Conservation (phyloP, 2,113 vertebrate genomes). For the Hystrix brachyura region DNA sequence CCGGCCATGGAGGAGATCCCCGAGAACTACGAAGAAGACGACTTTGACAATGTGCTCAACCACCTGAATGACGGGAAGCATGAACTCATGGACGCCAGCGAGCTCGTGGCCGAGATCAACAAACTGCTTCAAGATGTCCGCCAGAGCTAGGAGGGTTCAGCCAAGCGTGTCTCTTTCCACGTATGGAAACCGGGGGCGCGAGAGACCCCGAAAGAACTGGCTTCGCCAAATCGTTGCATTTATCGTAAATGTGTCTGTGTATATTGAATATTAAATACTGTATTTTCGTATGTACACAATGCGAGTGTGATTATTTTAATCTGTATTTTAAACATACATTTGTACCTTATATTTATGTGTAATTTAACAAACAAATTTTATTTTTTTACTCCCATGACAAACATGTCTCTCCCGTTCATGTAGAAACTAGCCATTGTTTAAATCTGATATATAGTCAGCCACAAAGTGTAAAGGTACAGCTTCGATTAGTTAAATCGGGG, state of each 20-base stretch:
- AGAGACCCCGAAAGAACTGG: conserved; percentile 88
- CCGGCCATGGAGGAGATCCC: conserved; percentile 99
- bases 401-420: conserved; percentile 89
- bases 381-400: conserved; percentile 98
- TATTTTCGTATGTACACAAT: conserved; percentile 99
- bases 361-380: conserved; percentile 99
- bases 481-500: conserved; percentile 70
- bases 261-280: conserved; percentile 99
- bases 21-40: conserved; percentile 98
- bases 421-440: conserved; percentile 73
- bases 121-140: conserved; percentile 98
- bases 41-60: conserved; percentile 96
- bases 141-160: conserved; percentile 91
- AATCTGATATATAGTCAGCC: conserved; percentile 11
- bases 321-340: conserved; percentile 99
- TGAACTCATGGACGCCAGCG: conserved; percentile 98
- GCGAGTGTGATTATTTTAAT: conserved; percentile 99
- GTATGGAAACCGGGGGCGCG: conserved; percentile 84
- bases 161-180: conserved; percentile 84
- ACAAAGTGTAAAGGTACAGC: conserved; percentile 45
- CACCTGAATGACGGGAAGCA: conserved; percentile 97
- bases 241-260: conserved; percentile 99
- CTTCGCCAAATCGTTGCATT: conserved; percentile 95
- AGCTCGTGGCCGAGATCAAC: conserved; percentile 99
- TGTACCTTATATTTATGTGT: conserved; percentile 99